Evolutionary conservation across 92 coral and sea anemone genomes (phyloP), one percentile per base, ranked within the genome.

Genomic region (Paramuricea clavata): DNA sequence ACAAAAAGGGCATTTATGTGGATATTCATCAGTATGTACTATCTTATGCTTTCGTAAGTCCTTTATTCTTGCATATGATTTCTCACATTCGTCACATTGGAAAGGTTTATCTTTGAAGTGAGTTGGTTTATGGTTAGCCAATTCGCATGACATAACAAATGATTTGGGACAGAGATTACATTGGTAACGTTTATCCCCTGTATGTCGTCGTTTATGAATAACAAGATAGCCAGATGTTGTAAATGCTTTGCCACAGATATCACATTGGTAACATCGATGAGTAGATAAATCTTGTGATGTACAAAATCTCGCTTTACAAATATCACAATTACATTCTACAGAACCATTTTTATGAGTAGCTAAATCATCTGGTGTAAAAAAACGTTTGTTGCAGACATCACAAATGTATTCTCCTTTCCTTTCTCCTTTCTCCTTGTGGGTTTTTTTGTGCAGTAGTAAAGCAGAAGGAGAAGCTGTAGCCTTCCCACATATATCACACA

Each of bases 401-500:
- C 71, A 64, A 9, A 12, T 12, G 32, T 64, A 64, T 9, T 9
- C 19, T 31, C 71, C 22, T 64, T 64, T 12, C 3, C 28, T 21
- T 6, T 11, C 22, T n/a, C n/a, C n/a, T n/a, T n/a, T n/a, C n/a
- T n/a, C n/a, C n/a, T n/a, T n/a, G 22, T 64, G 71, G 15, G 15
- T 64, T 64, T 16, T 7, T 64, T 64, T 64, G 36, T 64, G 71
- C 16, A 6, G 13, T 25, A 12, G 13, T 5, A 64, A 64, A n/a
- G 13, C 22, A 9, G 30, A 6, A 25, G 32, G 36, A 12, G 2
- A 26, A 2, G 71, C 3, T 10, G 15, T 9, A 9, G 13, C 22
- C 89, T 93, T 95, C 75, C 93, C 97, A 56, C 98, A 95, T 5
- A 83, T 64, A 71, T 76, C 86, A 65, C 98, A 95, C 77, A 93